A percentile compares a stretch with the other conserved stretches of the same genome.
Conservation (phyloP, 2,113 vertebrate genomes). For the Motacilla tschutschensis region DNA sequence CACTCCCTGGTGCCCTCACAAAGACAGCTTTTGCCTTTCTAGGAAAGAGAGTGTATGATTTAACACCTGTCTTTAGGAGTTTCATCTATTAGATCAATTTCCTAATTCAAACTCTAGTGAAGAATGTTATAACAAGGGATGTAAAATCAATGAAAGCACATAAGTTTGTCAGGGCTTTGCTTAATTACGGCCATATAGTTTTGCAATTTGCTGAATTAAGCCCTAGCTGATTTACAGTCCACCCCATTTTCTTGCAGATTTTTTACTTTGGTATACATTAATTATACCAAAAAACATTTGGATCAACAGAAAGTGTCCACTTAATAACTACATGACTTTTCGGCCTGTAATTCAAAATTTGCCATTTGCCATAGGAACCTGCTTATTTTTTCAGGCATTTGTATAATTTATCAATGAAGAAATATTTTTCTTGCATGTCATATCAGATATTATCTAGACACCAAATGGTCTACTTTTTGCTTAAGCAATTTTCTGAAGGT, state of each 20-base stretch:
- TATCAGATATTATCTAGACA: not conserved
- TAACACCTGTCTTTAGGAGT: not conserved
- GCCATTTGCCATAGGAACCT: not conserved
- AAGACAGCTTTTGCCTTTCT: not conserved
- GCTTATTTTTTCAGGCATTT: not conserved
- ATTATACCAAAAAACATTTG: not conserved
- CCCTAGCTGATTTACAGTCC: not conserved
- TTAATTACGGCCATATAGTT: not conserved
- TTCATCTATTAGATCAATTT: not conserved
- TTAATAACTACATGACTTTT: not conserved
- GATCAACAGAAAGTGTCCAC: not conserved
- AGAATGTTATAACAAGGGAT: not conserved
- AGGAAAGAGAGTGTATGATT: not conserved
- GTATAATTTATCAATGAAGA: not conserved
- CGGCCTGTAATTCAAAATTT: not conserved
- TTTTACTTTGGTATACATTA: not conserved
- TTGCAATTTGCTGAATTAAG: not conserved
- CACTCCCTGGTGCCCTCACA: not conserved
- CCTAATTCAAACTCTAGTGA: not conserved
- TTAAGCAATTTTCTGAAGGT: slow-evolving; percentile 3
- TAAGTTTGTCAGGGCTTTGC: not conserved
- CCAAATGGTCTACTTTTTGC: not conserved
- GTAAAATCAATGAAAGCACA: not conserved
- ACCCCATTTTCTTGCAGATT: not conserved
- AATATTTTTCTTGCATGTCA: not conserved